These are phyloP conservation scores for Epistrophella euchroma DNA, from an alignment of 2,888 invertebrate genomes.

Conservation along the genomic window DNA sequence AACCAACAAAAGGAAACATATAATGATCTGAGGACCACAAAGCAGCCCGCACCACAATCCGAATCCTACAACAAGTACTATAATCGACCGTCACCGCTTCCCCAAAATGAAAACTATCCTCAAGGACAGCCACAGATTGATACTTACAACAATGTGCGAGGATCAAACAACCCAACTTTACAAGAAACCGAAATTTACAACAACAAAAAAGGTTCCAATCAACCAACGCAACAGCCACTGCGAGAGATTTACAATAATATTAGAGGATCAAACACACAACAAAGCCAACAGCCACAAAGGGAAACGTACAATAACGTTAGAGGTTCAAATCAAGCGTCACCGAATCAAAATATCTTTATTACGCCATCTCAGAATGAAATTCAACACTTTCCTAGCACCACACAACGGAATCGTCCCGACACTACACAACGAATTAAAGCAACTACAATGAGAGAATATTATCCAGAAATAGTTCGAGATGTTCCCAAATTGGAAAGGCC, in stretches of 20 bases:
- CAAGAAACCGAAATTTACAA: conserved; percentile 35
- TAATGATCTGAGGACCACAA: conserved; percentile 52
- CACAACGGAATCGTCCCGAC: conserved; percentile 42
- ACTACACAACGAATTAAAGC: conserved; percentile 71
- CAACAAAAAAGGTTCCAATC: not conserved
- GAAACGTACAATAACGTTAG: conserved; percentile 38
- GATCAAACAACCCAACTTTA: conserved; percentile 6
- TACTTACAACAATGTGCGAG: conserved; percentile 2
- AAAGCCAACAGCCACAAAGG: conserved; percentile 27
- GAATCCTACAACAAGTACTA: conserved; percentile 42
- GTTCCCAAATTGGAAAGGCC: conserved; percentile 57
- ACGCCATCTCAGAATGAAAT: conserved; percentile 77
- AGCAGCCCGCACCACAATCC: conserved; percentile 18
- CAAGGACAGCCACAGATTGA: conserved; percentile 37
- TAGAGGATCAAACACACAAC: conserved; percentile 46
- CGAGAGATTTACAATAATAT: conserved; percentile 29
- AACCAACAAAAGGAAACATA: conserved; percentile 83
- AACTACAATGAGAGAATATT: conserved; percentile 77
- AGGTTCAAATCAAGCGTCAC: conserved; percentile 37
- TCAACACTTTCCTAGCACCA: conserved; percentile 63
- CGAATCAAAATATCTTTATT: conserved; percentile 77
- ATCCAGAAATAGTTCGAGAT: conserved; percentile 68
- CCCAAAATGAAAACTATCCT: conserved; percentile 51
- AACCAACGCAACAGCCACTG: conserved; percentile 6
- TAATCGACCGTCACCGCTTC: conserved; percentile 31